Base-by-base conservation (phyloP, 1,140 invertebrate species). In the Microplitis mediator region DNA sequence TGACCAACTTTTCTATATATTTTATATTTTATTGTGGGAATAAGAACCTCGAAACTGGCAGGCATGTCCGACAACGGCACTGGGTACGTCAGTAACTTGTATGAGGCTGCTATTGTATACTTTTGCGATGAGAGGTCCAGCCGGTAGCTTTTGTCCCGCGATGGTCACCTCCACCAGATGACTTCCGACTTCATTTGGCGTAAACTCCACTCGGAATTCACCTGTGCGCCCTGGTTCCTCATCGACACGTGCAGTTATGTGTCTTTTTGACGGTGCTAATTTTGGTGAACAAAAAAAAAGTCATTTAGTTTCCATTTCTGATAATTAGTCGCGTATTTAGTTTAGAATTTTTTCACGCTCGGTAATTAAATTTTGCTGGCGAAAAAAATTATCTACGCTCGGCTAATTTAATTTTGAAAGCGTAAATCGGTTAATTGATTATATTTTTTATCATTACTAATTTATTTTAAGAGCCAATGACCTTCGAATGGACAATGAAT, bases 51-150 rank as follows among this genome's bases (percentile, higher is more conserved):
- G 92, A 84, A 98, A 97, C 86, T 97, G 95, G 83, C 95, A 95
- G 76, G 95, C 92, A 88, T 97, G 94, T 76, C 95, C 95, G 16
- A 98, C 93, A 76, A 96, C 91, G 75, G 95, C 95, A 79, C 95
- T 95, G 83, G 93, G 94, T 58, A 98, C 94, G 86, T 98, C 96
- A 51, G 94, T 94, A 73, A 98, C 95, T 88, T 94, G 92, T 80
- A 98, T 97, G 60, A 97, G 89, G 75, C 93, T 94, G 74, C 95
- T 92, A 86, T 97, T 95, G 85, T 97, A 98, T 65, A 96, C 96
- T 90, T 97, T 97, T 75, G 95, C 95, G 68, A 96, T 91, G 58
- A 97, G 90, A 14, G 95, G 95, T 58, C 94, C 95, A 72, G 92
- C 93, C 78, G 93, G 92, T 74, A 97, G 87, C 87, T 95, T 95